Percentiles rank a stretch among this genome's conserved stretches.
Conservation (phyloP, 2,113 vertebrate genomes). For the Cyprinodon brontotheroides region DNA sequence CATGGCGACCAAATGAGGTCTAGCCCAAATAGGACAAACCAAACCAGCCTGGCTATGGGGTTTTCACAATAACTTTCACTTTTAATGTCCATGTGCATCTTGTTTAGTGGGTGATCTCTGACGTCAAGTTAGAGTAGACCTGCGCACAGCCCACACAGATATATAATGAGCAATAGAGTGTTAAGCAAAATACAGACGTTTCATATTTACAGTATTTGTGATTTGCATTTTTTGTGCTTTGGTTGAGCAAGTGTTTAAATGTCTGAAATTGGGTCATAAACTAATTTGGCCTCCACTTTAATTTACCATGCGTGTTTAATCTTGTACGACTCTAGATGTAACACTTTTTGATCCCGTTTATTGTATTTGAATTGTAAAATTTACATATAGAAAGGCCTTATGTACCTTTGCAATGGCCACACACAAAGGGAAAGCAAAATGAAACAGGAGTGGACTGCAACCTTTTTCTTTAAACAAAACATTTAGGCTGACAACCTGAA, state of each 20-base stretch:
- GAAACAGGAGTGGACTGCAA: slow-evolving; percentile 34
- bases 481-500: slow-evolving; percentile 53
- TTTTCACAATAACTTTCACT: slow-evolving; percentile 54
- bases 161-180: slow-evolving; percentile 50
- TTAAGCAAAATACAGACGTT: slow-evolving; percentile 62
- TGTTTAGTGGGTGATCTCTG: slow-evolving; percentile 63
- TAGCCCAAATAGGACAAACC: slow-evolving; percentile 54
- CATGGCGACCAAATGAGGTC: slow-evolving; percentile 46
- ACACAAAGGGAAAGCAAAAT: slow-evolving; percentile 20
- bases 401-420: slow-evolving; percentile 35
- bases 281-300: slow-evolving; percentile 43
- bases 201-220: slow-evolving; percentile 53
- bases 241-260: slow-evolving; percentile 33
- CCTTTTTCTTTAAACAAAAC: slow-evolving; percentile 30
- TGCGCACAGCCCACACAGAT: slow-evolving; percentile 70
- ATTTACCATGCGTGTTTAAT: slow-evolving; percentile 42
- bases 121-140: slow-evolving; percentile 68
- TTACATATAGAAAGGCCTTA: slow-evolving; percentile 28
- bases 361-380: slow-evolving; percentile 32
- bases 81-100: slow-evolving; percentile 49
- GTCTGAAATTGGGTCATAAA: slow-evolving; percentile 51
- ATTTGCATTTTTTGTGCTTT: slow-evolving; percentile 58
- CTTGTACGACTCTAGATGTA: slow-evolving; percentile 27
- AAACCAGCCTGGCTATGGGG: slow-evolving; percentile 28
- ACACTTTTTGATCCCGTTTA: slow-evolving; percentile 45